Percentiles rank a stretch among this genome's conserved stretches.
Evolutionary conservation across 2,113 vertebrate genomes (phyloP).

Genomic region (Malurus cyaneus): DNA sequence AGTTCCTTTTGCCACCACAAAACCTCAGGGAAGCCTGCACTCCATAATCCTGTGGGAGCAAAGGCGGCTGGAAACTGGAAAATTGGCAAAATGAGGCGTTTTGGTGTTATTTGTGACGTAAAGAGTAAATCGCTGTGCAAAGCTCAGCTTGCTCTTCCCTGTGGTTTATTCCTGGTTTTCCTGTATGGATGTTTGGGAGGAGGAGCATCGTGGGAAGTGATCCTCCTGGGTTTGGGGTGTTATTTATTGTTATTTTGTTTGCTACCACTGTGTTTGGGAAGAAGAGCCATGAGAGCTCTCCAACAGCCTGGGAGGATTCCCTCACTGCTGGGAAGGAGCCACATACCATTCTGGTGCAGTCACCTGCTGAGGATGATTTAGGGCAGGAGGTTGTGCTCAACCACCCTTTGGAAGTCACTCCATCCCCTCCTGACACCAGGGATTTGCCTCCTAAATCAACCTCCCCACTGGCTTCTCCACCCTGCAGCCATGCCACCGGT

Average conservation of each 20-base stretch:
- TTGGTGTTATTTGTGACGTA: rapidly evolving
- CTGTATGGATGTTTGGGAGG: background rate
- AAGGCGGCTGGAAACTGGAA: rapidly evolving
- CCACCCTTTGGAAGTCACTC: background rate
- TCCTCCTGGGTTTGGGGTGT: background rate
- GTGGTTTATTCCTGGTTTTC: background rate
- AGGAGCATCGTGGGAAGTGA: rapidly evolving
- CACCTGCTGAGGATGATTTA: background rate
- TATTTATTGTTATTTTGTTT: background rate
- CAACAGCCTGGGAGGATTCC: background rate
- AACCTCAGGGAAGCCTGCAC: background rate
- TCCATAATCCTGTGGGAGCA: background rate
- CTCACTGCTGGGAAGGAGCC: background rate
- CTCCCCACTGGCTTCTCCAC: rapidly evolving
- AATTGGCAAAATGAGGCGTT: rapidly evolving
- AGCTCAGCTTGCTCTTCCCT: rapidly evolving
- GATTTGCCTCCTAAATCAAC: background rate
- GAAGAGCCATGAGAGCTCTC: background rate
- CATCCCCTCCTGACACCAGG: background rate
- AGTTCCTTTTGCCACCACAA: slow-evolving; percentile 18
- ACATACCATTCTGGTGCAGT: background rate
- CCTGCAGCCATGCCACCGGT: background rate
- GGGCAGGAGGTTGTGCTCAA: background rate
- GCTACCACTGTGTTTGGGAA: background rate
- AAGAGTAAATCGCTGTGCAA: background rate